Conservation (phyloP, 2,888 invertebrate genomes). For the Phaedon cochleariae region DNA sequence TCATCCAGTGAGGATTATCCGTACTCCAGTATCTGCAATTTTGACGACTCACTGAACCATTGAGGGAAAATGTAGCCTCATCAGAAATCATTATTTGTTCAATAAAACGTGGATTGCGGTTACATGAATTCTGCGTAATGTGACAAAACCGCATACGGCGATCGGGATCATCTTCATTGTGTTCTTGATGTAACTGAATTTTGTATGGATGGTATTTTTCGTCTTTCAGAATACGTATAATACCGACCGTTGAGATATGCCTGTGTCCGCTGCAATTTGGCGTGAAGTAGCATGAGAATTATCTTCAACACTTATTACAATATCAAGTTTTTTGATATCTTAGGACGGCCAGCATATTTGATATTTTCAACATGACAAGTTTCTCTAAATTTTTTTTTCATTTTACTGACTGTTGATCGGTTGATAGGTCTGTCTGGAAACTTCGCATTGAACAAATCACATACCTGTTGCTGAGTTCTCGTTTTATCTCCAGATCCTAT, state of each 20-base stretch:
- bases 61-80: too few relatives aligned
- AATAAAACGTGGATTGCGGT: too few relatives aligned
- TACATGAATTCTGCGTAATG: not conserved
- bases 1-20: too few relatives aligned
- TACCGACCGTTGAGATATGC: not conserved
- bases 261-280: not conserved
- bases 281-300: not conserved
- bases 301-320: not conserved
- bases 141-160: too few relatives aligned
- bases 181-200: not conserved
- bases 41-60: too few relatives aligned
- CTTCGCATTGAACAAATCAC: not conserved
- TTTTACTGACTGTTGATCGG: too few relatives aligned
- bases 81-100: too few relatives aligned
- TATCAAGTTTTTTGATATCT: not conserved
- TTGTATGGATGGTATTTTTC: not conserved
- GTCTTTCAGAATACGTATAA: not conserved
- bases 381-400: not conserved
- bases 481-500: constrained; percentile 1
- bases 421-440: not conserved
- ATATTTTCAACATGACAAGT: not conserved
- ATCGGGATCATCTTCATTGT: not conserved
- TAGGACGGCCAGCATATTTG: not conserved
- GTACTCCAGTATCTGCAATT: too few relatives aligned
- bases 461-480: not conserved